Evolutionary conservation across 2,888 invertebrate genomes (phyloP).

Genomic region (Merodon equestris): DNA sequence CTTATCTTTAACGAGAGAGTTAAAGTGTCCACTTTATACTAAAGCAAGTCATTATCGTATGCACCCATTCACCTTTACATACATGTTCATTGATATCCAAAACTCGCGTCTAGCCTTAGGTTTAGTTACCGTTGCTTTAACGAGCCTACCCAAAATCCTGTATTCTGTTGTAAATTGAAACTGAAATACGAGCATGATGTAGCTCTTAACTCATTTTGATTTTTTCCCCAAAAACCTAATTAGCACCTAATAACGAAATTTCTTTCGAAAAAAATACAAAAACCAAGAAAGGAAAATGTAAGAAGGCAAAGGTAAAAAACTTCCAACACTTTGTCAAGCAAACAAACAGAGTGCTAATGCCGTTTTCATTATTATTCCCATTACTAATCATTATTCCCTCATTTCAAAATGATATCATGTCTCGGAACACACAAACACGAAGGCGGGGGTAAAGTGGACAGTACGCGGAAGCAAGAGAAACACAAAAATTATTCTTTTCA

Average conservation of each 20-base stretch:
- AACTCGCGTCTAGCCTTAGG: too few relatives aligned
- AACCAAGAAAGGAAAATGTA: slow-evolving; percentile 1
- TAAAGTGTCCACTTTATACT: too few relatives aligned
- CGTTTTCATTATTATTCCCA: slow-evolving; percentile 45
- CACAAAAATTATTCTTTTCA: slow-evolving; percentile 49
- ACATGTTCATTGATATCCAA: too few relatives aligned
- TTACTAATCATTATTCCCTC: slow-evolving; percentile 47
- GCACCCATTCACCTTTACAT: too few relatives aligned
- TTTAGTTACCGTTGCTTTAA: too few relatives aligned
- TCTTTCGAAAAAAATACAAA: slow-evolving; percentile 8
- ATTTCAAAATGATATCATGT: slow-evolving; percentile 52
- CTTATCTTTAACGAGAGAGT: too few relatives aligned
- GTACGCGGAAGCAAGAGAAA: slow-evolving; percentile 34
- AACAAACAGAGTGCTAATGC: slow-evolving; percentile 53
- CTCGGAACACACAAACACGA: not conserved
- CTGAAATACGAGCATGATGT: too few relatives aligned
- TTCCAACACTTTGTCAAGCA: slow-evolving; percentile 26
- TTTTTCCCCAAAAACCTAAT: slow-evolving; percentile 12
- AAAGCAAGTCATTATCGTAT: too few relatives aligned
- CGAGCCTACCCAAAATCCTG: too few relatives aligned
- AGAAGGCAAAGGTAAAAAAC: slow-evolving; percentile 7
- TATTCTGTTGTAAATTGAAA: too few relatives aligned
- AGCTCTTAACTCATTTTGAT: too few relatives aligned
- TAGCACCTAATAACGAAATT: slow-evolving; percentile 50
- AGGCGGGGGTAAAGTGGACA: slow-evolving; percentile 11